Percentiles rank a stretch among this genome's conserved stretches.
Evolutionary conservation across 2,797 vertebrate species (phyloP).

Genomic region (Pseudopleuronectes americanus): DNA sequence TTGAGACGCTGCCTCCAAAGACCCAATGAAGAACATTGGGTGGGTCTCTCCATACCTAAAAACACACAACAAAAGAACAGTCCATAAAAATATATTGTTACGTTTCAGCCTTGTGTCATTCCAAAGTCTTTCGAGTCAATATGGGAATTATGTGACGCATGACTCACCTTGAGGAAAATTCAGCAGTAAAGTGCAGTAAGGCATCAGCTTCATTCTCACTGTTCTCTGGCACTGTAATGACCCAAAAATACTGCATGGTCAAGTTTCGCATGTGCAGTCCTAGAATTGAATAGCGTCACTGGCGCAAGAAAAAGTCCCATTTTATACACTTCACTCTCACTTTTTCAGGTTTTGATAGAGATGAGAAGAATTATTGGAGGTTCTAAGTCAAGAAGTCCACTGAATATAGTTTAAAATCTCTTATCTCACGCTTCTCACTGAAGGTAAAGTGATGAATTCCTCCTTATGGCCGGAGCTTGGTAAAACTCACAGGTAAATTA

Average conservation of each 20-base stretch:
- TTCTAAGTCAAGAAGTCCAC: background rate
- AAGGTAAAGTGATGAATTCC: too few relatives aligned
- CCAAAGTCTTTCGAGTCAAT: background rate
- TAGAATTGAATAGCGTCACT: background rate
- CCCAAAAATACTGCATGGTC: constrained; percentile 7
- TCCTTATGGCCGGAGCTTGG: too few relatives aligned
- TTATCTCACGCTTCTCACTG: too few relatives aligned
- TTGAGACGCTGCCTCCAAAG: constrained; percentile 98
- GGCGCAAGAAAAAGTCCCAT: background rate
- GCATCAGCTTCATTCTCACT: constrained; percentile 99
- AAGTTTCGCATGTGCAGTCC: background rate
- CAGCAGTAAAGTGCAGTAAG: constrained; percentile 99
- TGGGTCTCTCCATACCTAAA: constrained; percentile 97
- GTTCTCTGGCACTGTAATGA: constrained; percentile 94
- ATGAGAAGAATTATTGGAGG: background rate
- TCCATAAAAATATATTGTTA: constrained; percentile 9
- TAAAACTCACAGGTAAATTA: too few relatives aligned
- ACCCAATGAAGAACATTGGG: constrained; percentile 98
- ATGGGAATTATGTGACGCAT: background rate
- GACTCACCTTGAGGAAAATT: constrained; percentile 98
- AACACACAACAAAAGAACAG: constrained; percentile 42
- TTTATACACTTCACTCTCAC: background rate
- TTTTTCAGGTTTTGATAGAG: background rate
- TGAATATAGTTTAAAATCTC: too few relatives aligned
- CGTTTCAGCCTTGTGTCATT: background rate